Evolutionary conservation across 2,113 vertebrate genomes (phyloP).

Genomic region (Sigmodon hispidus): DNA sequence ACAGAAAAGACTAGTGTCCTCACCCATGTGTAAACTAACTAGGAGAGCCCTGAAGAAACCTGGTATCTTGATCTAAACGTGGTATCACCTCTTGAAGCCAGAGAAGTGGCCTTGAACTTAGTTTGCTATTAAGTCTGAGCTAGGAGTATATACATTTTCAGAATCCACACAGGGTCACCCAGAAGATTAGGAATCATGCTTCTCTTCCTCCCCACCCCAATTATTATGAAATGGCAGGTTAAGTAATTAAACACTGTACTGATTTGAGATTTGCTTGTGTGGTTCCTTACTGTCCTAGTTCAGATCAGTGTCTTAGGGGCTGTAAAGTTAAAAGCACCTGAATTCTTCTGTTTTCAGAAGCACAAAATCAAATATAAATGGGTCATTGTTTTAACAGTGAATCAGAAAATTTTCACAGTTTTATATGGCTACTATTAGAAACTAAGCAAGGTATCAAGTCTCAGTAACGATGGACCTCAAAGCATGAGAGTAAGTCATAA

Average conservation of each 20-base stretch:
- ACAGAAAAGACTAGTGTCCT: background rate
- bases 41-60: background rate
- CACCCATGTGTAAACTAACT: background rate
- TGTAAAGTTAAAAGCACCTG: background rate
- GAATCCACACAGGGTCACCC: background rate
- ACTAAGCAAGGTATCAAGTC: background rate
- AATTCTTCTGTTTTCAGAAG: background rate
- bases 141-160: slow-evolving; percentile 12
- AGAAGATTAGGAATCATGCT: slow-evolving; percentile 21
- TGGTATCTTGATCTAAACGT: background rate
- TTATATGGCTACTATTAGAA: background rate
- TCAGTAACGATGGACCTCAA: background rate
- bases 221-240: background rate
- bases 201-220: no score
- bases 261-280: background rate
- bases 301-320: background rate
- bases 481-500: background rate
- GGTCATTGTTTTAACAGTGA: background rate
- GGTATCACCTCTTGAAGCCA: background rate
- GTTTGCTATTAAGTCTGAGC: background rate
- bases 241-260: background rate
- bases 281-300: background rate
- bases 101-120: background rate
- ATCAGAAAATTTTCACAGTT: background rate
- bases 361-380: background rate